Evolutionary conservation across 2,888 invertebrate genomes (phyloP), one percentile per base, ranked within the genome.

Genomic region (Caenorhabditis drosophilae): DNA sequence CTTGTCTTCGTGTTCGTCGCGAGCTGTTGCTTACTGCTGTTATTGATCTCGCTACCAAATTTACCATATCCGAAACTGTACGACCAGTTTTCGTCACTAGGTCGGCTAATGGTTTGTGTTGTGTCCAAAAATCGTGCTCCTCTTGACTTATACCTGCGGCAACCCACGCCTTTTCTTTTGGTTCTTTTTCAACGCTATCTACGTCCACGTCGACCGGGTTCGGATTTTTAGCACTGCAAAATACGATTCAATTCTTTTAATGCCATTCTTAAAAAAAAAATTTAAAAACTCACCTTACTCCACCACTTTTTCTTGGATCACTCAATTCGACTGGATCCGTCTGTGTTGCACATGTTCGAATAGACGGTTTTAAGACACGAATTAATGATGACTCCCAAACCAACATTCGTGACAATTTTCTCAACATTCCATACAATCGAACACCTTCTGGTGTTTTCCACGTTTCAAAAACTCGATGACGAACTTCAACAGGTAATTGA

Each of bases 321-420:
- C n/a, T 18, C 16, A 45, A n/a, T 25, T 45, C 45, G 11, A 11
- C 45, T 11, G 56, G 46, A 31, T 69, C 72, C 2, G 69, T 72
- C 26, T 72, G 69, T n/a, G 69, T 69, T 12, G 63, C 61, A 15
- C 54, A 45, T 11, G 58, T 53, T 26, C 59, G 35, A n/a, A 50
- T 64, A 1, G 52, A 56, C 27, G 61, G 69, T 40, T 64, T 72
- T 47, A 56, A 26, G 2, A 53, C 55, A 26, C 53, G 58, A 27
- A 72, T 54, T 9, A 72, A 40, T 6, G 63, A 56, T n/a, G 56
- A 36, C 41, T 72, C 71, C 71, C 71, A 72, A 20, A 63, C 54
- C 7, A 72, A 51, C 56, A 66, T 55, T n/a, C 71, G 31, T 1
- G 71, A 62, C 7, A 61, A 20, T 34, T 58, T 60, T 15, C 71